A percentile compares a stretch with the other conserved stretches of the same genome.
These are phyloP conservation scores for Palloptera scutellata DNA, from an alignment of 2,888 invertebrate species.

Conservation along the genomic window DNA sequence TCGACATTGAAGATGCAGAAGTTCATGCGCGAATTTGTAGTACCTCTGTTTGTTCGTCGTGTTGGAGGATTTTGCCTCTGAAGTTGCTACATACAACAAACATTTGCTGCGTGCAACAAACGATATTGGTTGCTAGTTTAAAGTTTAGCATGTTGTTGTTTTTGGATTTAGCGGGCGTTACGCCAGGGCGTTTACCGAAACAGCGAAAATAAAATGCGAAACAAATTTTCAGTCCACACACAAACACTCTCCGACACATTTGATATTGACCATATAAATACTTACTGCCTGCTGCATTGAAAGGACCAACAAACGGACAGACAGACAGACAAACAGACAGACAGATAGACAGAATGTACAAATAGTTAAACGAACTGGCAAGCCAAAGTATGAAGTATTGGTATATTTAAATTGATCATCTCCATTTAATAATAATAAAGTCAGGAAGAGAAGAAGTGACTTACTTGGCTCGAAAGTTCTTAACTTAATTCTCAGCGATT, in stretches of 20 bases:
- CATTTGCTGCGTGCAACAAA: constrained; percentile 30
- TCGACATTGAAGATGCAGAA: constrained; percentile 40
- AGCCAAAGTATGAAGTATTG: constrained; percentile 33
- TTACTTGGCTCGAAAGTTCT: constrained; percentile 42
- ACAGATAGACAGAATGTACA: neutral
- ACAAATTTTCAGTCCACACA: constrained; percentile 52
- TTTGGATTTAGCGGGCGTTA: constrained; percentile 39
- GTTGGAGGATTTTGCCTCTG: neutral
- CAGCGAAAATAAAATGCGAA: constrained; percentile 57
- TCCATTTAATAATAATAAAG: constrained; percentile 61
- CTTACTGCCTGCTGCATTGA: constrained; percentile 14
- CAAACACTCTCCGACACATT: too few species aligned
- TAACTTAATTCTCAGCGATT: constrained; percentile 61
- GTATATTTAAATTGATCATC: constrained; percentile 63
- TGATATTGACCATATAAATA: constrained; percentile 36
- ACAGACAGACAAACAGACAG: constrained; percentile 37
- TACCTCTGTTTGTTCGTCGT: too few species aligned
- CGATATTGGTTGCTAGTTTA: constrained; percentile 18
- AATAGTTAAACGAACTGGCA: neutral
- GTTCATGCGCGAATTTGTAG: neutral
- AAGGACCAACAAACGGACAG: constrained; percentile 37
- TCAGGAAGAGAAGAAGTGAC: constrained; percentile 19
- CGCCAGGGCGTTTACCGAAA: constrained; percentile 56
- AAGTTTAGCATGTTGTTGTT: constrained; percentile 23
- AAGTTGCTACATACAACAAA: constrained; percentile 16